Evolutionary conservation across 1,140 invertebrate genomes (phyloP), one percentile per base, ranked within the genome.

Genomic region (Drosophila repletoides): DNA sequence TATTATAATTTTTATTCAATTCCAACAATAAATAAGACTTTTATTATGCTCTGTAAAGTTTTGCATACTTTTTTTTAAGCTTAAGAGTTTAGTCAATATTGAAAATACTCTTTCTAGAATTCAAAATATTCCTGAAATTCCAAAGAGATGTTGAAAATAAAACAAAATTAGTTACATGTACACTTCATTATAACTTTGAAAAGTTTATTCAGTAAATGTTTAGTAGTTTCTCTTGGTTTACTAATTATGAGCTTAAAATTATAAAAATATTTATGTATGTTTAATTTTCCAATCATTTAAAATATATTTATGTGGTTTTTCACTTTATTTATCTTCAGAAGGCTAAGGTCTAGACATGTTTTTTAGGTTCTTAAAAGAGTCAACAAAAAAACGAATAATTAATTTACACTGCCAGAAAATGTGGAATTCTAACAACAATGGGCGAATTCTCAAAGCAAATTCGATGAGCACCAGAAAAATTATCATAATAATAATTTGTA

Each of bases 181-280:
- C 24, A 68, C 46, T 86, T 86, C 70, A 75, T 86, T 84, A 86
- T 72, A 79, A 77, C 80, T 84, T 84, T 86, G 26, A 75, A 72
- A 68, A 68, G 67, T 84, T 84, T 84, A 84, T 84, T 84, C 67
- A 80, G 33, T 84, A 79, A 80, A 72, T 74, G 64, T 83, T 83
- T 76, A 76, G 64, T 83, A 77, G 56, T 51, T 77, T 73, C 51
- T 74, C 31, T 60, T 70, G 61, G 46, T 59, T 69, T 60, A 72
- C 60, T 86, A 79, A 72, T 67, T 63, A 63, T 84, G 72, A 71
- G 49, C 65, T 84, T 86, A 74, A 53, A 58, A 38, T 76, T 76
- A 60, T 56, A 43, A 41, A 72, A 80, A 81, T 73, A 84, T 55
- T 28, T 72, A 53, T 40, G 24, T 51, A 56, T 36, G 45, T 53